Evolutionary conservation across 2,797 vertebrate species (phyloP), one percentile per base, ranked within the genome.

Genomic region (Ctenochaetus hawaiiensis): DNA sequence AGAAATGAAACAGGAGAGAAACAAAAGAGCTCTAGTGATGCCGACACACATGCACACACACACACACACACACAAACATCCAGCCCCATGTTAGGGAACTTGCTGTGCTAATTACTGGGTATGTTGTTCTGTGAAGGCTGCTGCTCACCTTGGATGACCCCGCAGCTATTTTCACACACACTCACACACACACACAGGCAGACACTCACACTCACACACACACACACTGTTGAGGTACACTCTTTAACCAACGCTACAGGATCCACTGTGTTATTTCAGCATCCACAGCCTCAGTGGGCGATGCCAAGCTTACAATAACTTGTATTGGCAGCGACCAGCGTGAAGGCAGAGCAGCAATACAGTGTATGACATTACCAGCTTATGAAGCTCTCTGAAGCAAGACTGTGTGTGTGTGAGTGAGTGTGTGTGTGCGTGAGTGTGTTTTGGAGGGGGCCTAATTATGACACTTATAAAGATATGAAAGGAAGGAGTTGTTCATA

Each of bases 271-370:
- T 89, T 89, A 82, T 77, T 88, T 77, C 83, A 52, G 78, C 80
- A 17, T 47, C 79, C 2, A 73, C 70, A 34, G 75, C 68, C 85
- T 43, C 86, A 81, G 84, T 72, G 51, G 87, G 86, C 0, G 60
- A 82, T 82, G 85, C 67, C 57, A 14, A 44, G 37, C 62, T 89
- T 89, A 89, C 80, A 77, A 54, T 91, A 84, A 91, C 37, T n/a
- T 14, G 59, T 89, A 90, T 87, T 84, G 91, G 87, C 89, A 90
- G 85, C 65, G 67, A 51, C 13, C 86, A 86, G 86, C 85, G 17
- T 77, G 91, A 79, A 16, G 56, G 71, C 72, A 51, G 79, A 61
- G 72, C 58, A 22, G 78, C 56, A 9, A 20, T 23, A 75, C 64
- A 10, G 16, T 20, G 71, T 61, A 22, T 63, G 78, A 57, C 61